Conservation (phyloP, 1,140 invertebrate genomes). For the Oncopeltus fasciatus region DNA sequence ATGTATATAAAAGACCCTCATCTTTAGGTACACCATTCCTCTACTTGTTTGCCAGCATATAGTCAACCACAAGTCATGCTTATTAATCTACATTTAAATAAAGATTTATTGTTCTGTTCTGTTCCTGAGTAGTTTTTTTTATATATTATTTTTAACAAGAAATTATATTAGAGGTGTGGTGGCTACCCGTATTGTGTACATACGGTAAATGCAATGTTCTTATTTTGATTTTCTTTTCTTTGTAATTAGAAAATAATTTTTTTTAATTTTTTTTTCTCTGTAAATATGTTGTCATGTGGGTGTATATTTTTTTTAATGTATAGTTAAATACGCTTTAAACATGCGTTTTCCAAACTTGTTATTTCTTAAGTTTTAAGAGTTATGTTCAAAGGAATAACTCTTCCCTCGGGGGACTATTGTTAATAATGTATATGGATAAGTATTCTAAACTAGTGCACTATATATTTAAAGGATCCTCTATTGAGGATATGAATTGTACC, state of each 20-base stretch:
- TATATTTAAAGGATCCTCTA: background rate
- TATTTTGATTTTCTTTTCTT: background rate
- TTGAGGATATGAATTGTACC: constrained; percentile 1
- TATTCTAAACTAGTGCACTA: constrained; percentile 6
- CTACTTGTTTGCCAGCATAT: constrained; percentile 1
- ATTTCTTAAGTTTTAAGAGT: background rate
- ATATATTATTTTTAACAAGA: background rate
- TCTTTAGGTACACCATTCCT: constrained; percentile 6
- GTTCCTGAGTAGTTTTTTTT: background rate
- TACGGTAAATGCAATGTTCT: background rate
- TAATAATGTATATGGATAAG: constrained; percentile 7
- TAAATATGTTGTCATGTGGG: constrained; percentile 9
- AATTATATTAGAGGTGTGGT: background rate
- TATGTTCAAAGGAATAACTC: background rate
- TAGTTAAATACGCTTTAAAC: background rate
- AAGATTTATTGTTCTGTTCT: background rate
- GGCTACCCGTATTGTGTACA: background rate
- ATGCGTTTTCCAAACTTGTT: constrained; percentile 4
- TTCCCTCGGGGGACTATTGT: background rate
- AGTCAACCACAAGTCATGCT: background rate
- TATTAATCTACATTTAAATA: background rate
- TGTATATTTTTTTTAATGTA: constrained; percentile 8
- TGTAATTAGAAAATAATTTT: background rate
- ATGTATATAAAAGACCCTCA: constrained; percentile 6
- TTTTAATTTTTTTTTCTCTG: background rate